These are phyloP conservation scores for Agonopterix arenella DNA, from an alignment of 2,888 invertebrate genomes.

Conservation along the genomic window DNA sequence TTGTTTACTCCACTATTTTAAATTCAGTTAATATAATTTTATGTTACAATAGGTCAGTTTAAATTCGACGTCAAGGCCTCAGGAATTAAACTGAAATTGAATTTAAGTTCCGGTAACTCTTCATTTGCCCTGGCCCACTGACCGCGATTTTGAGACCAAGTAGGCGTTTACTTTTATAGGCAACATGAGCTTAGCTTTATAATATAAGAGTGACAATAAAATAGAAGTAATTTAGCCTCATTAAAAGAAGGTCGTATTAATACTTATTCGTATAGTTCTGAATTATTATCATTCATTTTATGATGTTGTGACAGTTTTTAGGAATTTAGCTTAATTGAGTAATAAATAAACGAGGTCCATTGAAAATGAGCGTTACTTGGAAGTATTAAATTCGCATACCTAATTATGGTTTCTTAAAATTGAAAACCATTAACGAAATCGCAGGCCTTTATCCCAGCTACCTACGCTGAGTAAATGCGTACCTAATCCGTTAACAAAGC, in stretches of 20 bases:
- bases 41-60: too few species aligned
- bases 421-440: too few species aligned
- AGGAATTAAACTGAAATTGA: constrained; percentile 31
- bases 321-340: constrained; percentile 2
- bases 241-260: constrained; percentile 3
- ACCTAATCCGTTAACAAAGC: too few species aligned
- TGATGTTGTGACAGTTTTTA: constrained; percentile 1
- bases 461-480: too few species aligned
- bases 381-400: too few species aligned
- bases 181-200: constrained; percentile 20
- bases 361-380: too few species aligned
- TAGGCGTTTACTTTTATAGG: constrained; percentile 44
- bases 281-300: background rate
- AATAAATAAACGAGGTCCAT: too few species aligned
- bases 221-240: constrained; percentile 5
- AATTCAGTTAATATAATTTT: too few species aligned
- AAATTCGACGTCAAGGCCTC: constrained; percentile 6
- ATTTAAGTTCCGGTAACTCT: constrained; percentile 58
- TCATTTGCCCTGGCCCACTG: constrained; percentile 65
- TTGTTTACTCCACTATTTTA: too few species aligned
- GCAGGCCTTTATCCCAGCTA: too few species aligned
- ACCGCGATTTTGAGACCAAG: constrained; percentile 55
- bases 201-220: background rate
- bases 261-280: constrained; percentile 3
- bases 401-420: too few species aligned